Percentiles rank a stretch among this genome's conserved stretches.
phyloP scores from a whole-genome alignment of 2,113 vertebrate genomes.

The Microtus ochrogaster region DNA sequence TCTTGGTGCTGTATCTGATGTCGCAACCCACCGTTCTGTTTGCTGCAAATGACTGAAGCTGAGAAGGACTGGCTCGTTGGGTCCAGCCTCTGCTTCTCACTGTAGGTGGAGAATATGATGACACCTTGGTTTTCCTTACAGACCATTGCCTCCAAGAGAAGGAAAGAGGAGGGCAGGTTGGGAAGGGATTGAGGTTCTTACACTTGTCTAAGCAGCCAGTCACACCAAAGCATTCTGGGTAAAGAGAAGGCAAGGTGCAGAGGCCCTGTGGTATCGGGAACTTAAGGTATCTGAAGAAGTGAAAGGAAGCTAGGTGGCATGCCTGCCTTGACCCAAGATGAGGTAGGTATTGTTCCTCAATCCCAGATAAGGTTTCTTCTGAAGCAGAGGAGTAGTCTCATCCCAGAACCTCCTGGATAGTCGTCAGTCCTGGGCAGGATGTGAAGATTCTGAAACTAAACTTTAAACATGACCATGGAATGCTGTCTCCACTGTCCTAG shows the following conservation, averaged over 20 bases:
- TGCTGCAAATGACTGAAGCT: neutral
- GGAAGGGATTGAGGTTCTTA: neutral
- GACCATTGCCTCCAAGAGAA: neutral
- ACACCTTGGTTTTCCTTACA: neutral
- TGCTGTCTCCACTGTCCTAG: neutral
- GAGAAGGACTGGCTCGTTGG: neutral
- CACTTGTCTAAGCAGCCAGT: neutral
- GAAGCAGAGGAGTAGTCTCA: neutral
- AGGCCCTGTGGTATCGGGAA: accelerated
- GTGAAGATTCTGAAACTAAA: neutral
- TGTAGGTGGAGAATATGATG: neutral
- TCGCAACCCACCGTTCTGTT: neutral
- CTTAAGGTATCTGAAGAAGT: neutral
- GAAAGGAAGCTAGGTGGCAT: neutral
- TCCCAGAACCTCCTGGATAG: neutral
- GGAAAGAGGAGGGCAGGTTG: neutral
- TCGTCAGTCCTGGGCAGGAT: neutral
- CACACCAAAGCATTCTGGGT: neutral
- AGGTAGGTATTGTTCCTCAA: neutral
- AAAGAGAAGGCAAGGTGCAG: neutral
- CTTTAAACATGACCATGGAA: neutral
- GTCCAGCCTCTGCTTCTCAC: neutral
- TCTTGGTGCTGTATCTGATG: neutral
- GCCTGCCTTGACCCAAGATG: neutral
- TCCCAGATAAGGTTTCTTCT: neutral